A percentile compares a stretch with the other conserved stretches of the same genome.
These are phyloP conservation scores for Byasa hedistus DNA, from an alignment of 2,888 invertebrate genomes.

Conservation along the genomic window DNA sequence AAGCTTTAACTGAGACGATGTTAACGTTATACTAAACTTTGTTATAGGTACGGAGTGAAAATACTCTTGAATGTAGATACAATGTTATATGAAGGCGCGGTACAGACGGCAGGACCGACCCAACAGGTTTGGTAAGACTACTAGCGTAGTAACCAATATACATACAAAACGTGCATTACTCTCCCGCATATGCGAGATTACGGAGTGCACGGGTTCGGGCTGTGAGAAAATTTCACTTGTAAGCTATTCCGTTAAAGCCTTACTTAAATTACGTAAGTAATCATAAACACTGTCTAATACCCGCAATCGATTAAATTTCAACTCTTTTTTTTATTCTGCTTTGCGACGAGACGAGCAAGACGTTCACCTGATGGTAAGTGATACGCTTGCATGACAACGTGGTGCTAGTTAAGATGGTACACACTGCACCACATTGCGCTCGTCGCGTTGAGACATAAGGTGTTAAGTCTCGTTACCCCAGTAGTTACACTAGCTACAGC, in stretches of 20 bases:
- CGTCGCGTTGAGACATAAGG: no score
- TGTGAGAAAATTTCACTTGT: constrained; percentile 75
- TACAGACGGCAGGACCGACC: constrained; percentile 70
- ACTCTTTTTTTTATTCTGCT: no score
- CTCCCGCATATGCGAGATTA: constrained; percentile 64
- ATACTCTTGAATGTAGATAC: constrained; percentile 59
- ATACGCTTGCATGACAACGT: no score
- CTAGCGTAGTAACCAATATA: constrained; percentile 77
- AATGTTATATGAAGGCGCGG: constrained; percentile 54
- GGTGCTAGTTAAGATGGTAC: no score
- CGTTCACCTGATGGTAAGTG: no score
- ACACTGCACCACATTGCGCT: no score
- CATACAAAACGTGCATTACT: constrained; percentile 69
- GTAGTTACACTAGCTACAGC: no score
- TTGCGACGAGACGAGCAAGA: no score
- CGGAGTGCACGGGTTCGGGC: constrained; percentile 51
- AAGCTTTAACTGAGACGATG: neutral
- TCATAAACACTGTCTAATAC: no score
- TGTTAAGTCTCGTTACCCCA: no score
- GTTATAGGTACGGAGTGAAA: constrained; percentile 55
- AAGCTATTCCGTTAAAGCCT: constrained; percentile 30
- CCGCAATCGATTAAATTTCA: no score
- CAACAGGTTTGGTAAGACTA: constrained; percentile 72
- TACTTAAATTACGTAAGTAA: neutral
- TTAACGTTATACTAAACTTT: no score